Base-by-base conservation (phyloP, 2,797 vertebrate species). In the Picus viridis region DNA sequence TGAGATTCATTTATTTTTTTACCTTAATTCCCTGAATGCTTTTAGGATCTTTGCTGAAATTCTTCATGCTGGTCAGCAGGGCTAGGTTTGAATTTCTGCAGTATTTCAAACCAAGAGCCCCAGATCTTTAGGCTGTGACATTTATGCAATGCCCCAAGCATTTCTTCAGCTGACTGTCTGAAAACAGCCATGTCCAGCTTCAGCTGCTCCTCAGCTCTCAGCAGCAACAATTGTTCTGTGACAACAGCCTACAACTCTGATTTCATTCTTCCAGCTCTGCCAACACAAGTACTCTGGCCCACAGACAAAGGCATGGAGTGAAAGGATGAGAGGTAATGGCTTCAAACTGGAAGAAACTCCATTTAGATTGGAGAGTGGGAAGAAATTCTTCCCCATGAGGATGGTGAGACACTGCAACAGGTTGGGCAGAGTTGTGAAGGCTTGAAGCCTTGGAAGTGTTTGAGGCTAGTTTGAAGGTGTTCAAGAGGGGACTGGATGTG, bases 121-220 rank as follows among this genome's bases (percentile, higher is more conserved):
- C 75, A 34, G 19, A 85, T 69, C 91, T 65, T 83, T 29, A 57
- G 0, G 16, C 68, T 47, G 2, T 14, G 78, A 89, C 95, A 82
- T 93, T 92, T 61, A 26, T 24, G 72, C 30, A 39, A 63, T 13
- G 86, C 91, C 87, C 75, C 64, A 4, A 93, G 95, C 86, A 27
- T 54, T 89, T 22, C 29, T 68, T 56, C 83, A 83, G 69, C 83
- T 73, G 61, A n/a, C 70, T 49, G 62, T 4, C 83, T 77, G 62
- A 65, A 63, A 89, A 45, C 80, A 78, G 74, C 43, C 88, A 12
- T 51, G 56, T 72, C 64, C 45, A 86, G 86, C 79, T 39, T 36
- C 1, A 64, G 87, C 83, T 89, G 87, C 76, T 72, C 88, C 56
- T 16, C 76, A 78, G 90, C 47, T 68, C 70, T 70, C 10, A 32